Evolutionary conservation across 1,140 invertebrate species (phyloP), one percentile per base, ranked within the genome.

Genomic region (Fragariocoptes setiger): DNA sequence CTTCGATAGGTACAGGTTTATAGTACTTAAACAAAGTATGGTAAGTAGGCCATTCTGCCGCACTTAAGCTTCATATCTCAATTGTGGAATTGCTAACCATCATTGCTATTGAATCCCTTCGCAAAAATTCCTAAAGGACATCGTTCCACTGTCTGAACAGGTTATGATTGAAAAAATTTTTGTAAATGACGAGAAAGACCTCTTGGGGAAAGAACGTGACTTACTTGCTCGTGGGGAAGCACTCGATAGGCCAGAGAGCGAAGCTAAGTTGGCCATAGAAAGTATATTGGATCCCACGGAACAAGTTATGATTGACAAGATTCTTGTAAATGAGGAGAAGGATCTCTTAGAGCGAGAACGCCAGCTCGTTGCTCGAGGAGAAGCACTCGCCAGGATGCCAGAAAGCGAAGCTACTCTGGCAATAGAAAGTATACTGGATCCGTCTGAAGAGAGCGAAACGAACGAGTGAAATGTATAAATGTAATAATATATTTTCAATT

Each of bases 1-100:
- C 64, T 66, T 70, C 46, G 69, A 71, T 49, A 80, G 76, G 56
- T 80, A 76, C 53, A 66, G 70, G 38, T 68, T 68, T 51, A 60
- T 79, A 14, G 55, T 79, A n/a, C 54, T 78, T 37, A 74, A 76
- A 57, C 75, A 79, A 48, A 77, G 74, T 49, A 76, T 72, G 68
- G 75, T 79, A 59, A 62, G 65, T 57, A 19, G 35, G 15, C 4
- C 21, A 19, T 31, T 38, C 25, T 40, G 18, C 12, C 16, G 39
- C 16, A 12, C 39, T 40, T 14, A 37, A 4, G 19, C 14, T 4
- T 41, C 14, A 41, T 40, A 39, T 44, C 4, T 19, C 20, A 31
- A 35, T 3, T 40, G 12, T 40, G 13, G 4, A 16, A 13, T 15
- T 12, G 21, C 21, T 4, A 19, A 19, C 20, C 8, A 37, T 20